Evolutionary conservation across 2,113 vertebrate genomes (phyloP).

Genomic region (Nymphicus hollandicus): DNA sequence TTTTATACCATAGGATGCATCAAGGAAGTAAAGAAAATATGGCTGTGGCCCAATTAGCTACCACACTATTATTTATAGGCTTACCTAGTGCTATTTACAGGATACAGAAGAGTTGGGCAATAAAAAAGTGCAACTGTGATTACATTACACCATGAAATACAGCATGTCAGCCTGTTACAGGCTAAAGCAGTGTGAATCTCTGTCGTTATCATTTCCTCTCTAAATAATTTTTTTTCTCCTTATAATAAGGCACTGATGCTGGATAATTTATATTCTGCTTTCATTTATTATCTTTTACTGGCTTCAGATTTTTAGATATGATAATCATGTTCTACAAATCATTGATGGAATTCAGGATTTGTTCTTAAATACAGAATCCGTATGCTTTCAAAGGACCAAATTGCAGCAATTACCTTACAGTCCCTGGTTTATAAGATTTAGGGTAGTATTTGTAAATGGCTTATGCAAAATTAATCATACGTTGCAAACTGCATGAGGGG

Average conservation of each 20-base stretch:
- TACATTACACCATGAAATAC: constrained; percentile 8
- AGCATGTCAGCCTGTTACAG: not conserved
- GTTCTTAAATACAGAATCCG: not conserved
- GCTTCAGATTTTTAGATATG: constrained; percentile 1
- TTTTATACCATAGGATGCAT: not conserved
- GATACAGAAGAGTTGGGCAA: not conserved
- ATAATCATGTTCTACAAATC: not conserved
- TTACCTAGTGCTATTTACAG: constrained; percentile 33
- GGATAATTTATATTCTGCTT: constrained; percentile 52
- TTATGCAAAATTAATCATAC: not conserved
- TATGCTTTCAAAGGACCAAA: not conserved
- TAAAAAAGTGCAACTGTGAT: not conserved
- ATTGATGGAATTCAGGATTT: not conserved
- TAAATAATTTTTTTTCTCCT: not conserved
- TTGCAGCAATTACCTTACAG: not conserved
- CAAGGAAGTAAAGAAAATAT: not conserved
- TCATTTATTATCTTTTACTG: constrained; percentile 8
- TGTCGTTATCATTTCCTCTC: not conserved
- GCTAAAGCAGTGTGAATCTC: not conserved
- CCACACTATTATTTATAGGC: constrained; percentile 47
- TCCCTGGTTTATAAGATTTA: not conserved
- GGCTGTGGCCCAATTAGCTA: not conserved
- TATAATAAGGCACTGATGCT: not conserved
- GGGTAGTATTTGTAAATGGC: not conserved
- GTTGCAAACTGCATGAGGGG: not conserved